Base-by-base conservation (phyloP, 2,797 vertebrate species). In the Bovichtus diacanthus region DNA sequence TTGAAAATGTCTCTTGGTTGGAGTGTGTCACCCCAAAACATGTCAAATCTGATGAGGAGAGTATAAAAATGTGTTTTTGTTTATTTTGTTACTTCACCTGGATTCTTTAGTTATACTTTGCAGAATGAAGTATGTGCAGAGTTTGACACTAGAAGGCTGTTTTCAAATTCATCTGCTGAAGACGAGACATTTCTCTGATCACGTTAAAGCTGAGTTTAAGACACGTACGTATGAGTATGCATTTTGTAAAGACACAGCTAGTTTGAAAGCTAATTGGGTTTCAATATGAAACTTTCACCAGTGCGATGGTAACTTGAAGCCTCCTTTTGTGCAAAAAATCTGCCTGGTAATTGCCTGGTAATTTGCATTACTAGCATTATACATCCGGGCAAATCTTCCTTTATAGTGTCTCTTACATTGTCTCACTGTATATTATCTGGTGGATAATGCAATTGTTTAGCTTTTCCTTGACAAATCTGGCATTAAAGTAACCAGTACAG, bases 1-100 rank as follows among this genome's bases (percentile, higher is more conserved):
- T 23, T 76, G 34, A 11, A 72, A 83, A 81, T 41, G 76, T 79
- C 74, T 56, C 44, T 47, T 19, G 11, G 27, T 53, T 82, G 38
- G 66, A n/a, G 9, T 13, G 8, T 54, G 55, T 74, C 61, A 49
- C 23, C 12, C 15, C 25, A n/a, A 47, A 64, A 60, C 11, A 46
- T 29, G n/a, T 63, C 39, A 61, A 60, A 70, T 55, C 64, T 49
- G 34, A 60, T 19, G 38, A 69, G 59, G 23, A 27, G 70, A 59
- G 13, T 5, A 6, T 16, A 70, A 9, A 19, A 6, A 27, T 23
- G 7, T 25, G 29, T n/a, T 27, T 39, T 41, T 31, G 34, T 21
- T 62, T 21, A 18, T 23, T 49, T 21, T 44, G 12, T 25, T n/a
- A 3, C 15, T 19, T 63, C 41, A 6, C 11, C 65, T 31, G 4